These are phyloP conservation scores for Acrocyrtus sp. DNA, from an alignment of 2,888 invertebrate species.

Conservation along the genomic window DNA sequence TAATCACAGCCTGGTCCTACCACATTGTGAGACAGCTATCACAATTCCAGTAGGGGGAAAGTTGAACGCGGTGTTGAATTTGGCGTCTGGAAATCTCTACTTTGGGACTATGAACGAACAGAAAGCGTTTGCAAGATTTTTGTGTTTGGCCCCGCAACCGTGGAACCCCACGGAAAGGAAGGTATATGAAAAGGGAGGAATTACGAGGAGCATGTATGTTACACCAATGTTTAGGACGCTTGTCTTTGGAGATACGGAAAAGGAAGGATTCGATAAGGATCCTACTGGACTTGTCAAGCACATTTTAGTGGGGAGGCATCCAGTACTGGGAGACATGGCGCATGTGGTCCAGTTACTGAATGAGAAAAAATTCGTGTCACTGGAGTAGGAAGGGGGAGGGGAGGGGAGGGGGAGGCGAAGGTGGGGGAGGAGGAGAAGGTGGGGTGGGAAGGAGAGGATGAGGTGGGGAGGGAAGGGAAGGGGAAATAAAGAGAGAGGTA, in stretches of 20 bases:
- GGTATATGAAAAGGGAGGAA: constrained; percentile 25
- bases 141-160: constrained; percentile 15
- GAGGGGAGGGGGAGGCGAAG: no score
- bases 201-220: constrained; percentile 20
- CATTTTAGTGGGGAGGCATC: constrained; percentile 20
- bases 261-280: constrained; percentile 21
- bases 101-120: constrained; percentile 22
- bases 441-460: no score
- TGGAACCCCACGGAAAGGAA: constrained; percentile 9
- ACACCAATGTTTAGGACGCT: no score
- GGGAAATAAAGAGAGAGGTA: no score
- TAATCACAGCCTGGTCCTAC: not conserved
- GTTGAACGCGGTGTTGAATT: not conserved
- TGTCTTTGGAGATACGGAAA: not conserved
- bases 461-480: no score
- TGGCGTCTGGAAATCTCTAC: constrained; percentile 34
- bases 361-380: no score
- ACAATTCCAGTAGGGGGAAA: no score
- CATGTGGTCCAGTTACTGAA: constrained; percentile 16
- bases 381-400: no score
- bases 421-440: no score
- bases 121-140: constrained; percentile 4
- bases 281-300: constrained; percentile 20
- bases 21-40: no score
- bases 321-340: constrained; percentile 13